These are phyloP conservation scores for Smutsia gigantea DNA, from an alignment of 2,797 vertebrate species.

Conservation along the genomic window DNA sequence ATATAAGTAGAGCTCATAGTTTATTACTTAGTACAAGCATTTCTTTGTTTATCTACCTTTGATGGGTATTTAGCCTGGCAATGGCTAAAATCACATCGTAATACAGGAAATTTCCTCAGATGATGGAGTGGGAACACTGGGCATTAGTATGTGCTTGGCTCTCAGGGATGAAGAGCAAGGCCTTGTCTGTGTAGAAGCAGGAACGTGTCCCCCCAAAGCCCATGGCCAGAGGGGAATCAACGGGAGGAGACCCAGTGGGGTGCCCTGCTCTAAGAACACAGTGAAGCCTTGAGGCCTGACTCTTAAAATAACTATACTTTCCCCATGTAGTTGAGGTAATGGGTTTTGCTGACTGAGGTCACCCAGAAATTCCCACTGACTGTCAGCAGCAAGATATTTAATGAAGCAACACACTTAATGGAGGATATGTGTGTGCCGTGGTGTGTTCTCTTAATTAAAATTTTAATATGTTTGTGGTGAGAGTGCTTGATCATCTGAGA, in stretches of 20 bases:
- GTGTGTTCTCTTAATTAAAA: slow-evolving; percentile 64
- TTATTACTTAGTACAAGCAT: slow-evolving; percentile 11
- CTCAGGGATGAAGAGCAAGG: not conserved
- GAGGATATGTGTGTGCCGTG: not conserved
- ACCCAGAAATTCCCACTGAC: not conserved
- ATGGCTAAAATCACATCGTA: not conserved
- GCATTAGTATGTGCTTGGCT: not conserved
- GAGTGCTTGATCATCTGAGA: not conserved
- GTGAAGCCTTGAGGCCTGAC: not conserved
- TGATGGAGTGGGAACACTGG: not conserved
- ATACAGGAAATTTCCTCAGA: not conserved
- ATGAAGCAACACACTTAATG: slow-evolving; percentile 33
- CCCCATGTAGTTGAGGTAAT: not conserved
- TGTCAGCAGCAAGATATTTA: slow-evolving; percentile 21
- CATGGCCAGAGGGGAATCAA: not conserved
- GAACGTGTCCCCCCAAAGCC: not conserved
- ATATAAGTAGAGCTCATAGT: not conserved
- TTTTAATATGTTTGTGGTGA: slow-evolving; percentile 49
- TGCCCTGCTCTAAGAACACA: accelerated
- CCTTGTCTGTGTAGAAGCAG: not conserved
- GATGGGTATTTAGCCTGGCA: not conserved
- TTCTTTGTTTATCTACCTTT: slow-evolving; percentile 5
- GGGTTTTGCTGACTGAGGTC: not conserved
- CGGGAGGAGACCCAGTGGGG: not conserved
- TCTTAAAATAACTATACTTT: not conserved